Evolutionary conservation across 2,113 vertebrate species (phyloP).

Genomic region (Oryzias curvinotus): DNA sequence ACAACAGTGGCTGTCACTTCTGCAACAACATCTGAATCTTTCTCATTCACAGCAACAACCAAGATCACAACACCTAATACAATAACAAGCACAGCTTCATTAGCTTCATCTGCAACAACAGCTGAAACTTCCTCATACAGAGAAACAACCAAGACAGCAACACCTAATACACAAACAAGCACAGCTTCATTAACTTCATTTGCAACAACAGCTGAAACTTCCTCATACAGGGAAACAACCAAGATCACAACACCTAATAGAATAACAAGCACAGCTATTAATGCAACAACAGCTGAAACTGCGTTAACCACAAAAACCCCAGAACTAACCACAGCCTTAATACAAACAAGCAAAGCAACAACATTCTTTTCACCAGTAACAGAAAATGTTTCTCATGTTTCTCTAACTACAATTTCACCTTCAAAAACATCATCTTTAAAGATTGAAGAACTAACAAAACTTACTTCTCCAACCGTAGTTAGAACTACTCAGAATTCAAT

Average conservation of each 20-base stretch:
- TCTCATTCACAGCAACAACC: not conserved
- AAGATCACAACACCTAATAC: not conserved
- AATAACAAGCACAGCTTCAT: not conserved
- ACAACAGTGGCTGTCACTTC: not conserved
- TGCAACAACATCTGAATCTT: not conserved
- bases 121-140: not conserved
- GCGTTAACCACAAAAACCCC: no score
- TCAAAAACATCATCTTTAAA: no score
- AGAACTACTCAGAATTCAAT: no score
- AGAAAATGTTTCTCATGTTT: no score
- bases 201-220: not conserved
- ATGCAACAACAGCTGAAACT: not conserved
- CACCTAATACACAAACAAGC: not conserved
- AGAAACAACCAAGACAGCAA: no score
- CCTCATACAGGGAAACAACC: not conserved
- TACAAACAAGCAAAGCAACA: not conserved
- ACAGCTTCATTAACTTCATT: not conserved
- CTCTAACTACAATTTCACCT: no score
- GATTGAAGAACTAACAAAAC: no score
- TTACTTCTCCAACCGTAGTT: no score
- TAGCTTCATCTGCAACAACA: not conserved
- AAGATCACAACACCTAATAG: not conserved
- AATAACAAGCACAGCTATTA: not conserved
- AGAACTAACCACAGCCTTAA: no score
- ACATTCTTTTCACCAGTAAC: no score